Conservation (phyloP, 1,140 invertebrate species). For the Plectrocnemia conspersa region DNA sequence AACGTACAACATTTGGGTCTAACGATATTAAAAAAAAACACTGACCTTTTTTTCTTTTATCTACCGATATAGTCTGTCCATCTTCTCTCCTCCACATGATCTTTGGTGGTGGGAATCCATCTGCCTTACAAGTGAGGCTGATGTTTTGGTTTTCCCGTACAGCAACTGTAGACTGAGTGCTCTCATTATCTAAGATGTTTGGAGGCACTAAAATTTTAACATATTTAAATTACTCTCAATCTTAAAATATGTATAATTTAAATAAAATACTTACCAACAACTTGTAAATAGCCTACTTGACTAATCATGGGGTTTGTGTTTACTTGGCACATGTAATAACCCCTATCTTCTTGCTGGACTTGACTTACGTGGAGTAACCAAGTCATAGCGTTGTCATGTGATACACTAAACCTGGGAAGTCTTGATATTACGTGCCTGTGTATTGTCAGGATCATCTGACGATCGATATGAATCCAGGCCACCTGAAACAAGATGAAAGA, state of each 20-base stretch:
- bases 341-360: constrained; percentile 83
- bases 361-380: constrained; percentile 84
- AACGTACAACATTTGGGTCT: no score
- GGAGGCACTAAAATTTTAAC: no score
- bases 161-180: constrained; percentile 80
- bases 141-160: constrained; percentile 87
- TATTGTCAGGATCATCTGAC: constrained; percentile 90
- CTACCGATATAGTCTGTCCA: constrained; percentile 73
- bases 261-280: constrained; percentile 80
- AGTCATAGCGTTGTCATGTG: constrained; percentile 86
- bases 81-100: constrained; percentile 89
- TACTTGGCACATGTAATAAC: constrained; percentile 90
- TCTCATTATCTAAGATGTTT: constrained; percentile 79
- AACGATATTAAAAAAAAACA: background rate
- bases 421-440: constrained; percentile 85
- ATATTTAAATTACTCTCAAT: constrained; percentile 30
- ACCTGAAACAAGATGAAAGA: constrained; percentile 58
- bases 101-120: constrained; percentile 82
- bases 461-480: constrained; percentile 89
- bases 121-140: constrained; percentile 80
- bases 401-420: constrained; percentile 80
- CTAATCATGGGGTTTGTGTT: constrained; percentile 96
- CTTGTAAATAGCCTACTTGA: constrained; percentile 88
- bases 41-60: constrained; percentile 77
- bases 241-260: no score